Evolutionary conservation across 2,113 vertebrate genomes (phyloP).

Genomic region (Struthidea cinerea): DNA sequence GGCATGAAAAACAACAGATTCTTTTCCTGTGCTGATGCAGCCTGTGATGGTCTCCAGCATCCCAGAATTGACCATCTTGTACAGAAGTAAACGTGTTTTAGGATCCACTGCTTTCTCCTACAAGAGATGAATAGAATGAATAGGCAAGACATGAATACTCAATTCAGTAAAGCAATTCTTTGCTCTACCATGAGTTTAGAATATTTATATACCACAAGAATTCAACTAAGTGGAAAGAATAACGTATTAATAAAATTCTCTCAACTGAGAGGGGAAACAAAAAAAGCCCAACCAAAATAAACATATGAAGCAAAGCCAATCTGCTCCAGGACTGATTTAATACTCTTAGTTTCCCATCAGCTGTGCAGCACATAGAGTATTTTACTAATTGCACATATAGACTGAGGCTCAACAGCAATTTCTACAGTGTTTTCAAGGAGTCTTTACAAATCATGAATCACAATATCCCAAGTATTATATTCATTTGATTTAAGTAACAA

Average conservation of each 20-base stretch:
- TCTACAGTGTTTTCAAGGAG: neutral
- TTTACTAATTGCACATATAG: neutral
- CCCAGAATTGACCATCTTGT: conserved; percentile 93
- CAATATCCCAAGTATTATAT: neutral
- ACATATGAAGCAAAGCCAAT: neutral
- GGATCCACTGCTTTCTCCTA: conserved; percentile 98
- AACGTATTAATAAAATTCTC: neutral
- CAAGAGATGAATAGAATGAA: neutral
- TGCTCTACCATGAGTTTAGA: neutral
- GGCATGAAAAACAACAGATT: conserved; percentile 96
- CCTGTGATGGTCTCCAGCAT: conserved; percentile 92
- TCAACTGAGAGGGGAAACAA: neutral
- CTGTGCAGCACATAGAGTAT: neutral
- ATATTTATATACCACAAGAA: neutral
- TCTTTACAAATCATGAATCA: neutral
- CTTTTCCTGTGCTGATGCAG: conserved; percentile 96
- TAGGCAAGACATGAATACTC: neutral
- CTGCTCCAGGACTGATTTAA: neutral
- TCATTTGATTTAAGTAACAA: neutral
- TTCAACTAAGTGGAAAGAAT: neutral
- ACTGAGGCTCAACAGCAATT: neutral
- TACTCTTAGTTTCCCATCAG: neutral
- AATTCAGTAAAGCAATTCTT: neutral
- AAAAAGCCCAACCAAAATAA: neutral
- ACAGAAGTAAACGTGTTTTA: conserved; percentile 93